Evolutionary conservation across 2,888 invertebrate genomes (phyloP), one percentile per base, ranked within the genome.

Genomic region (Myathropa florea): DNA sequence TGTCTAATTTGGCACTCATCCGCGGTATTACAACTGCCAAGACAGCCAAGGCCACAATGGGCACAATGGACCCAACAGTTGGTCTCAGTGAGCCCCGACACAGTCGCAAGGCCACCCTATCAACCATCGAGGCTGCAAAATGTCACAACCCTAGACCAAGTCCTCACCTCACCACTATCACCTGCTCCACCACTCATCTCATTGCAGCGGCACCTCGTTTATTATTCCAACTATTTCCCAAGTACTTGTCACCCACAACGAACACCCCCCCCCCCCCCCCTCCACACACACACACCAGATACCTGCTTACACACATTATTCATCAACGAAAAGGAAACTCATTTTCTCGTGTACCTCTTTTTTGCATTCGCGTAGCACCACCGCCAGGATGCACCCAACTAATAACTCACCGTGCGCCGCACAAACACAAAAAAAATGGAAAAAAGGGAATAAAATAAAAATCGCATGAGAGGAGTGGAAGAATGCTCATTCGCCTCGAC

Each of bases 251-350:
- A 57, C 57, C n/a, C 57, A 24, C 18, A 57, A 24, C 12, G 12
- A 2, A 4, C 39, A 14, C 24, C 24, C 23, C n/a, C 57, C 12
- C 23, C 3, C 21, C 55, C 21, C 21, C 55, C 9, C 9, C 18
- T 12, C 55, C 9, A 23, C 18, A 21, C 55, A 10, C 7, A 10
- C 57, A 24, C 57, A 23, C 70, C 4, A 23, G 53, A 55, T 67
- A 76, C 80, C 75, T 84, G 75, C 76, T 76, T 33, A 80, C 75
- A 63, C 75, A 75, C 80, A 79, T 70, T 65, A 80, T 55, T 80
- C 80, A 80, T 75, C 80, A 84, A 59, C 64, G 28, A 28, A 64
- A 79, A 72, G 36, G 63, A 77, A 84, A 81, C 46, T 76, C 46
- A 77, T 77, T 81, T 68, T 46, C 46, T 46, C 46, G 18, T 18